Evolutionary conservation across 2,797 vertebrate species (phyloP), one percentile per base, ranked within the genome.

Genomic region (Myotis daubentonii): DNA sequence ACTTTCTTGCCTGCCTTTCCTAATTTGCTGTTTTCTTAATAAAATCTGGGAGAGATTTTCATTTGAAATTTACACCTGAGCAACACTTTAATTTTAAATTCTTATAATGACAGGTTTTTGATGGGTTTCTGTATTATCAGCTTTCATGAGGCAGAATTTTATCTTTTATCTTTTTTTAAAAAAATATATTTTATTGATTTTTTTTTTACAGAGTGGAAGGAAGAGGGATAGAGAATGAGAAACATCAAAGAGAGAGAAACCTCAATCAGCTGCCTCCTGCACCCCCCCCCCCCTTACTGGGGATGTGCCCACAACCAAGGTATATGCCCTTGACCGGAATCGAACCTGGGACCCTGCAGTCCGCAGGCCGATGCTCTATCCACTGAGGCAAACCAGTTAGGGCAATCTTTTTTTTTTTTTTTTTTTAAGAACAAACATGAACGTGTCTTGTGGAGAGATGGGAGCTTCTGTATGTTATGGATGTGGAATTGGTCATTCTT

Each of bases 11-110:
- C 44, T 53, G 10, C 53, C 36, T 49, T 85, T 20, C 13, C n/a
- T 51, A 87, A 90, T 33, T 78, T 74, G 41, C 23, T 71, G 9
- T 70, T 92, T 94, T 92, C 38, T 87, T 72, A 87, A 87, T 89
- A 80, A 74, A 94, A 23, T 19, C 25, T 65, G 44, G n/a, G 55
- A 78, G 66, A 92, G 76, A 66, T 66, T 95, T 95, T 89, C 16
- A 76, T 89, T 91, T 89, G 51, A 75, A 89, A 89, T 89, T 62
- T 88, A 44, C 8, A 28, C 17, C 44, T 71, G 68, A 66, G 12
- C n/a, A 89, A 28, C 38, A 80, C 15, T 70, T 88, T 94, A 22
- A 83, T 71, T 94, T 93, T 87, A 15, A 65, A 78, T 85, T 89
- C 75, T 89, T 65, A 38, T 44, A 84, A 89, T 66, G 62, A 85